These are phyloP conservation scores for Drosophila saltans DNA, from an alignment of 1,140 invertebrate genomes.

Conservation along the genomic window DNA sequence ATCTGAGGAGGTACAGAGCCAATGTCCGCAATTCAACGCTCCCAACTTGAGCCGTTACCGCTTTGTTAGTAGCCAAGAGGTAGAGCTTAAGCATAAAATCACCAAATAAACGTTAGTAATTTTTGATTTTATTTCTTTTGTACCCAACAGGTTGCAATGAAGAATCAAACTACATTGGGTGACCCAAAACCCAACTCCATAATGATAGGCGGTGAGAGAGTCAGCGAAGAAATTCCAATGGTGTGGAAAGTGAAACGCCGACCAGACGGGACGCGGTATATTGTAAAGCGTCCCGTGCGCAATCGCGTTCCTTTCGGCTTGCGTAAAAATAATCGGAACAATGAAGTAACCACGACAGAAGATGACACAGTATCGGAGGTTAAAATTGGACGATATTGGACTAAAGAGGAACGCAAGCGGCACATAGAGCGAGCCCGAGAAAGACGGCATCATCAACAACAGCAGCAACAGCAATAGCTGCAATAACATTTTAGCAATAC, in stretches of 20 bases:
- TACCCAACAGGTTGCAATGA: slow-evolving; percentile 52
- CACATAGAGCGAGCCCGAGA: slow-evolving; percentile 89
- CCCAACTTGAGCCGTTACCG: slow-evolving; percentile 86
- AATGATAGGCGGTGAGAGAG: slow-evolving; percentile 30
- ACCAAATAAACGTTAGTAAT: neutral
- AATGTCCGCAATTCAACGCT: slow-evolving; percentile 82
- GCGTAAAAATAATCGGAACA: slow-evolving; percentile 85
- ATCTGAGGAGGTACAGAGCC: slow-evolving; percentile 40
- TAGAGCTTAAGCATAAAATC: slow-evolving; percentile 54
- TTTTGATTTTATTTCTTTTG: neutral
- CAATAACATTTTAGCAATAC: slow-evolving; percentile 31
- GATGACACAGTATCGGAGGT: slow-evolving; percentile 92
- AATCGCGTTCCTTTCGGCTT: slow-evolving; percentile 85
- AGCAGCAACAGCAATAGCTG: slow-evolving; percentile 35
- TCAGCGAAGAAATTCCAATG: slow-evolving; percentile 84
- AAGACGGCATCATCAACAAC: slow-evolving; percentile 85
- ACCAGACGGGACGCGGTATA: slow-evolving; percentile 91
- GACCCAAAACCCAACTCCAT: slow-evolving; percentile 33
- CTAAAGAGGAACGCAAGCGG: slow-evolving; percentile 90
- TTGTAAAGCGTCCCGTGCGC: slow-evolving; percentile 88
- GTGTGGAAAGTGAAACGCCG: slow-evolving; percentile 92
- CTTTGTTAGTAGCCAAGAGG: slow-evolving; percentile 86
- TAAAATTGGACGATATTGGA: slow-evolving; percentile 92
- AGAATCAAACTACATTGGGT: slow-evolving; percentile 19
- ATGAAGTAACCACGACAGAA: slow-evolving; percentile 89